Evolutionary conservation across 2,113 vertebrate species (phyloP).

Genomic region (Platysternon megacephalum): DNA sequence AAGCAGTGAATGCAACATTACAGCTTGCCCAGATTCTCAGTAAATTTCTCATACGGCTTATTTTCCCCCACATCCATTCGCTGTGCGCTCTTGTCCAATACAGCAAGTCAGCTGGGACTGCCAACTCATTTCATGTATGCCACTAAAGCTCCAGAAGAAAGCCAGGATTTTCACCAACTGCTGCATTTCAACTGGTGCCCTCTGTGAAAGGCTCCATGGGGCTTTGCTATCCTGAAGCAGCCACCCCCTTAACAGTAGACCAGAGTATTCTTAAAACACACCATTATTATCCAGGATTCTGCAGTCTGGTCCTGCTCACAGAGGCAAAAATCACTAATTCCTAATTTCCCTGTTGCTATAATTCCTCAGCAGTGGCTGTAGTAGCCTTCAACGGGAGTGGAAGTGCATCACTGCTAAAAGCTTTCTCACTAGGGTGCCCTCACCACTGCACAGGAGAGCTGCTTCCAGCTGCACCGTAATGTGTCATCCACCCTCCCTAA

Average conservation of each 20-base stretch:
- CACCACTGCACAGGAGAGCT: not conserved
- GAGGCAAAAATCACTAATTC: not conserved
- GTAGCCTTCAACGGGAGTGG: not conserved
- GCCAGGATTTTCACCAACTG: not conserved
- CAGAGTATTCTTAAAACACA: not conserved
- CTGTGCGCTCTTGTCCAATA: rapidly evolving
- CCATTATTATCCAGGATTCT: not conserved
- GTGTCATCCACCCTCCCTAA: not conserved
- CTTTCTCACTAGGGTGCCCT: not conserved
- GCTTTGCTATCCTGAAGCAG: not conserved
- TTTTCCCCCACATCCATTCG: not conserved
- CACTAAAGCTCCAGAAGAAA: not conserved
- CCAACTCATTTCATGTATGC: not conserved
- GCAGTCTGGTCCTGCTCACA: not conserved
- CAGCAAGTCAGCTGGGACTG: not conserved
- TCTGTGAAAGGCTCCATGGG: not conserved
- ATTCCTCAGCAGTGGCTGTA: rapidly evolving
- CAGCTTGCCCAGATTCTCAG: not conserved
- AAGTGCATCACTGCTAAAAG: not conserved
- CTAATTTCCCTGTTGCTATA: not conserved
- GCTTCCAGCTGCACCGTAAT: not conserved
- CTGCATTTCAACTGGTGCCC: not conserved
- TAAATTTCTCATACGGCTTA: not conserved
- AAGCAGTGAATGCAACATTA: not conserved
- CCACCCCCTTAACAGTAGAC: not conserved